Evolutionary conservation across 2,888 invertebrate genomes (phyloP), one percentile per base, ranked within the genome.

Genomic region (Sphaerophoria taeniata): DNA sequence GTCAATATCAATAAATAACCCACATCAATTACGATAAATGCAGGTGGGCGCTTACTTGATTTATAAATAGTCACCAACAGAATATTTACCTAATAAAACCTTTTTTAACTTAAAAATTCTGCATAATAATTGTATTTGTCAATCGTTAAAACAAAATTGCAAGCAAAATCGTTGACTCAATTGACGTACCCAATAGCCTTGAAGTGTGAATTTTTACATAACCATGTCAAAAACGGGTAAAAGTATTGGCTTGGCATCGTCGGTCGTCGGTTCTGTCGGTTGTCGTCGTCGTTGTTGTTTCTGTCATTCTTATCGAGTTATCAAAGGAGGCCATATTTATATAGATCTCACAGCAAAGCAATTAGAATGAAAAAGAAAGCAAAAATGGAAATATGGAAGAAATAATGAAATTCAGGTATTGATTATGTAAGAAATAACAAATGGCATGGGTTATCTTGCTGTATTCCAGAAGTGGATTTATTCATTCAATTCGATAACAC

Each of bases 261-360:
- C n/a, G n/a, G n/a, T n/a, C 24, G 24, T 24, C 24, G 1, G 2
- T 24, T 24, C 24, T 24, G 24, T 24, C 24, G 2, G 24, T 49
- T 63, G 47, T 5, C 47, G 34, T 34, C 63, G 47, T 49, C 12
- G 24, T 24, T 9, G 16, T 49, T 14, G 16, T 24, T 49, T 36
- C n/a, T 47, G 53, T 67, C 51, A 39, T 65, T 65, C 49, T 51
- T 67, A 53, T 67, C 67, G 53, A 67, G 51, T 67, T 67, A 67
- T 67, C 67, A 67, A 67, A 65, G 49, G 63, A 65, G 63, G 63
- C 63, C 63, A 65, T 65, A 65, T 49, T 34, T 60, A 63, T 63
- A 39, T 60, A 12, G 16, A 60, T 16, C 6, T 11, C 1, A 1
- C 14, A 47, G 11, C 9, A 47, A 65, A 14, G 11, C 16, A 47